Evolutionary conservation across 2,797 vertebrate genomes (phyloP).

Genomic region (Mus caroli): DNA sequence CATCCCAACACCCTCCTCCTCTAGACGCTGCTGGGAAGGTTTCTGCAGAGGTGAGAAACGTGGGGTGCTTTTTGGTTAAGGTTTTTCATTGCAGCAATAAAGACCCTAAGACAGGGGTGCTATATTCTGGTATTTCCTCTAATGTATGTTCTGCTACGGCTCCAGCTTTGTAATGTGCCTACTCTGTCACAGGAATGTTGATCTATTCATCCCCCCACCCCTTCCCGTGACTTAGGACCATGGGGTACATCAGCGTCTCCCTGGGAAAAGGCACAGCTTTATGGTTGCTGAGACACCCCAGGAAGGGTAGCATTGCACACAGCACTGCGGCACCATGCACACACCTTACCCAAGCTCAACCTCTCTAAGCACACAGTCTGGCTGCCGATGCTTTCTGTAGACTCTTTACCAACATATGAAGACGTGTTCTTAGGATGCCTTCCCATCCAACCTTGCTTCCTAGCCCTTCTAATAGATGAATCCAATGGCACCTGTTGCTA

Average conservation of each 20-base stretch:
- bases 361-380: neutral
- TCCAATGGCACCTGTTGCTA: neutral
- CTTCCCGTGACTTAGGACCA: no score
- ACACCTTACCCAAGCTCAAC: neutral
- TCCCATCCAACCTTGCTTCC: neutral
- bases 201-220: neutral
- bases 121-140: neutral
- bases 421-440: neutral
- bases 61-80: neutral
- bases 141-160: neutral
- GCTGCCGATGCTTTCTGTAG: rapidly evolving
- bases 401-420: neutral
- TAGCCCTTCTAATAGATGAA: neutral
- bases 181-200: neutral
- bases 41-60: neutral
- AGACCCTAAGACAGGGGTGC: neutral
- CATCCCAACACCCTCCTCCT: neutral
- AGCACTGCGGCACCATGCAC: no score
- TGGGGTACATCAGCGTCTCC: neutral
- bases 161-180: neutral
- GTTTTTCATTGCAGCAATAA: neutral
- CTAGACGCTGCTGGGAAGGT: slow-evolving; percentile 13
- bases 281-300: rapidly evolving
- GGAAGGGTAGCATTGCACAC: neutral
- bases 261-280: neutral